Base-by-base conservation (phyloP, 2,113 vertebrate genomes). In the Stomatorhinus ivindoensis region DNA sequence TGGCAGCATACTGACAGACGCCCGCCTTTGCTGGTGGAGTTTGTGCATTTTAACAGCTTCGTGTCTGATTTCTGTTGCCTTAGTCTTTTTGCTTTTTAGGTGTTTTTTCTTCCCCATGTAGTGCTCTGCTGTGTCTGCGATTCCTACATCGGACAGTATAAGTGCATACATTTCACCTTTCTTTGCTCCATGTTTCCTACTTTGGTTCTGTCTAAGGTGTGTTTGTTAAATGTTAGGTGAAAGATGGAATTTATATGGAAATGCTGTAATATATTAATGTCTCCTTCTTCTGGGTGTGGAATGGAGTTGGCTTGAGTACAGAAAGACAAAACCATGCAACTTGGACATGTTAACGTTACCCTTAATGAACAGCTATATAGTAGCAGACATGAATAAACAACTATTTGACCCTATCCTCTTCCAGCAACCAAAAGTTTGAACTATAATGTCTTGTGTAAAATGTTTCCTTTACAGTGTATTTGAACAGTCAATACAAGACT, bases 111-210 rank as follows among this genome's bases (percentile, higher is more conserved):
- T 87, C 88, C 88, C 69, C 90, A 92, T 94, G 92, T 92, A 94
- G 92, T 73, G 88, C 85, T 80, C 39, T 89, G 1, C 73, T 91
- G 90, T 93, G 51, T 84, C 69, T 87, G 80, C n/a, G 3, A 4
- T 17, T 44, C 53, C 35, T 58, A 11, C 17, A 44, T 39, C 8
- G 9, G 15, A 44, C n/a, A 55, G 44, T 10, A 85, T 47, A 61
- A 76, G 27, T 73, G 50, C 35, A 44, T 46, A 42, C 73, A 42
- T 51, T 85, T 88, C 87, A 87, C 87, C 19, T 84, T 3, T 89
- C 42, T 47, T 92, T 91, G 91, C 92, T 92, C 92, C 92, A 92
- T 87, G 90, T 86, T 83, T 69, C 90, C 65, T 42, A 85, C 44
- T 87, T 91, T 21, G 89, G 82, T 42, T 65, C 65, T 88, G 46